Evolutionary conservation across 2,888 invertebrate species (phyloP).

Genomic region (Tachina fera): DNA sequence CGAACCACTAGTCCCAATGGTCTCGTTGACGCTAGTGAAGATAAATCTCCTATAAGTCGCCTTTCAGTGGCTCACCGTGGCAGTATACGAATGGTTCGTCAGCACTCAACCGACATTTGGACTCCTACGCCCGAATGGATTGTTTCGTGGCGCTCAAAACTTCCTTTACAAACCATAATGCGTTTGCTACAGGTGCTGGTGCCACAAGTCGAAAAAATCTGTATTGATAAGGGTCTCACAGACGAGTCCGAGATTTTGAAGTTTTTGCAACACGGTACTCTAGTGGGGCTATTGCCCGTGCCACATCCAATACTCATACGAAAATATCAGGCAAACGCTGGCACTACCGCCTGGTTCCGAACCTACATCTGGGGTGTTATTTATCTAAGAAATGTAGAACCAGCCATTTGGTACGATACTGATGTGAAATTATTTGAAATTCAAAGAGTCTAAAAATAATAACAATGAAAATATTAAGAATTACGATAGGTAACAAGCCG

Average conservation of each 20-base stretch:
- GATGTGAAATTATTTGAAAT: constrained; percentile 99
- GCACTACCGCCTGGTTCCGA: constrained; percentile 99
- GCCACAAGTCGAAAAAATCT: constrained; percentile 99
- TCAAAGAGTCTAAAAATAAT: constrained; percentile 90
- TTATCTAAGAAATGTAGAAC: constrained; percentile 98
- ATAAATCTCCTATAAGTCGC: constrained; percentile 69
- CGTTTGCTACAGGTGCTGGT: constrained; percentile 98
- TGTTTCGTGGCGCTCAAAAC: constrained; percentile 95
- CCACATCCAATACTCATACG: constrained; percentile 99
- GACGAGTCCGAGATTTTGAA: constrained; percentile 99
- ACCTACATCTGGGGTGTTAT: constrained; percentile 99
- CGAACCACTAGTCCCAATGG: constrained; percentile 62
- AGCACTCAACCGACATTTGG: constrained; percentile 85
- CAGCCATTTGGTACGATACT: constrained; percentile 99
- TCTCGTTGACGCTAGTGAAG: constrained; percentile 41
- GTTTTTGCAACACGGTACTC: constrained; percentile 98
- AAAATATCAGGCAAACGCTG: constrained; percentile 99
- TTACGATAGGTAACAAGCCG: background rate
- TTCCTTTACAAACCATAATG: constrained; percentile 99
- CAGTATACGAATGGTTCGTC: constrained; percentile 85
- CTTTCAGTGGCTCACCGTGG: constrained; percentile 84
- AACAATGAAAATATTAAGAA: constrained; percentile 20
- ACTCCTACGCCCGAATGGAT: constrained; percentile 98
- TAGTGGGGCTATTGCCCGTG: constrained; percentile 98
- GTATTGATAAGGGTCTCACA: constrained; percentile 99